Evolutionary conservation across 1,140 invertebrate species (phyloP), one percentile per base, ranked within the genome.

Genomic region (Drosophila melanica): DNA sequence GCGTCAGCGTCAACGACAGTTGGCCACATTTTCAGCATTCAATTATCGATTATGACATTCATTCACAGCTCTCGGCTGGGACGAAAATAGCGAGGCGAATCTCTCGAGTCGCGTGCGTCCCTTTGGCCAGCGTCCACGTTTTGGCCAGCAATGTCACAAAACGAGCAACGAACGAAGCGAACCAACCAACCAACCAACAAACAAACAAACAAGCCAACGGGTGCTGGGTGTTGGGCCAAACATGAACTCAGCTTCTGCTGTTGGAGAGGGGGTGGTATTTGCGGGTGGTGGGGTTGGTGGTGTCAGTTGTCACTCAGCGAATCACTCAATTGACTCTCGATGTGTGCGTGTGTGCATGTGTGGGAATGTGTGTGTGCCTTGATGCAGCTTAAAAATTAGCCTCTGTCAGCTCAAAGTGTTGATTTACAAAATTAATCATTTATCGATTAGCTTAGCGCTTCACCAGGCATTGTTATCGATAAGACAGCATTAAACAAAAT

Each of bases 31-130:
- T 87, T 89, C 66, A 86, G 87, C 79, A 89, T 89, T 89, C 84
- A 84, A 84, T 89, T 89, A 89, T 89, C 84, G 84, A 89, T 89
- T 89, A 89, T 90, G 74, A 80, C 79, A 89, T 89, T 89, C 80
- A 89, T 89, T 89, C 84, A 89, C 84, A 79, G 69, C 77, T 82
- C 69, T 51, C 27, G 37, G 72, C 50, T 30, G 27, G 39, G 41
- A 74, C 79, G 27, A 89, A 84, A 89, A 89, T 89, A 89, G 79
- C 79, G 74, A 66, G 77, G 67, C 79, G 63, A 20, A 54, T 42
- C 16, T 16, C 30, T 16, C 23, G 30, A 35, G 8, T 8, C 53
- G 33, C 20, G 50, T 37, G 33, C 20, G 50, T 37, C 74, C 30
- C 18, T 42, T 57, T 20, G 37, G 14, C 44, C 77, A 48, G 41